Conservation (phyloP, 2,888 invertebrate genomes). For the Selenia dentaria region DNA sequence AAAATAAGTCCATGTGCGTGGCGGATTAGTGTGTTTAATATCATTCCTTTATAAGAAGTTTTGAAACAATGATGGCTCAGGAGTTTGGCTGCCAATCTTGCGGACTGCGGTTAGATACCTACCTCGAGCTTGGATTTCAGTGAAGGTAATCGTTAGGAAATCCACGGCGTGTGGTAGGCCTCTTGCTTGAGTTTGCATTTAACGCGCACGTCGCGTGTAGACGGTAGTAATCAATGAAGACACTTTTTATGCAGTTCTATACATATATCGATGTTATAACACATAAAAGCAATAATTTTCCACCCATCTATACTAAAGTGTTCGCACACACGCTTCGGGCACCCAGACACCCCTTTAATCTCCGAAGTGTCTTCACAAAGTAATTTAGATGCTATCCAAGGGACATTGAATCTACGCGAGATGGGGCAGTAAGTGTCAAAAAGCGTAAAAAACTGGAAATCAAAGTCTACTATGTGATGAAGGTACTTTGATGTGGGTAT, state of each 20-base stretch:
- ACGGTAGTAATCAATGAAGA: no score
- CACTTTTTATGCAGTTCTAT: not conserved
- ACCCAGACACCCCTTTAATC: conserved; percentile 78
- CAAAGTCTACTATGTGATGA: conserved; percentile 51
- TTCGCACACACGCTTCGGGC: conserved; percentile 51
- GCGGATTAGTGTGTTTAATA: no score
- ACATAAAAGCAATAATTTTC: conserved; percentile 3
- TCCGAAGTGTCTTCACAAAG: conserved; percentile 72
- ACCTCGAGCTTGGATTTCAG: no score
- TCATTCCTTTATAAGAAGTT: no score
- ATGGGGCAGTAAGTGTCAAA: conserved; percentile 64
- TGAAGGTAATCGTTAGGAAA: no score
- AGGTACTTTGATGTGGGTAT: conserved; percentile 46
- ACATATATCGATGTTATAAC: not conserved
- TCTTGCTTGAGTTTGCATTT: no score
- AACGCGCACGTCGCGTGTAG: no score
- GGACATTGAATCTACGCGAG: conserved; percentile 66
- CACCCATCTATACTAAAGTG: conserved; percentile 8
- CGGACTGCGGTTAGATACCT: no score
- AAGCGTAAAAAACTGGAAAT: conserved; percentile 56
- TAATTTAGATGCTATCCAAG: conserved; percentile 79
- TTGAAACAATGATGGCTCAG: no score
- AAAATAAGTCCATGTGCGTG: no score
- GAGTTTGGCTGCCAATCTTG: no score
- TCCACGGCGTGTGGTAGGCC: no score